These are phyloP conservation scores for Crypturellus tataupa DNA, from an alignment of 2,797 vertebrate species.

Conservation along the genomic window DNA sequence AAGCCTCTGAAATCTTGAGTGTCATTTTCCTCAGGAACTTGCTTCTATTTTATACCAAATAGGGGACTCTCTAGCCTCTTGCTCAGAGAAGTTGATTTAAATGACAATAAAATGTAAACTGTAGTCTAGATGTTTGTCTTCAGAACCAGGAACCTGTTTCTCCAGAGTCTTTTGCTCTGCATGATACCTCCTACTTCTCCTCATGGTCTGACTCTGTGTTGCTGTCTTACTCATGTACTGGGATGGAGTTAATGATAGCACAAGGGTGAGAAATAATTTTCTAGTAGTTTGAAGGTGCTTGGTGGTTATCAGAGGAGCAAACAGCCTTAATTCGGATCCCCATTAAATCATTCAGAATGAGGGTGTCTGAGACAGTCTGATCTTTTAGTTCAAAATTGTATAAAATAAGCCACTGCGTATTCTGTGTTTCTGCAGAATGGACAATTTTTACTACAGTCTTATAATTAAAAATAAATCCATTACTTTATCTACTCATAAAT, in stretches of 20 bases:
- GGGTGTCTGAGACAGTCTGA: background rate
- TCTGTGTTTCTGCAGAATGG: background rate
- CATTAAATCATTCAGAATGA: background rate
- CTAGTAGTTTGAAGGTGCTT: background rate
- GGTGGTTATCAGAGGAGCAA: background rate
- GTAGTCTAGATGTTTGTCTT: background rate
- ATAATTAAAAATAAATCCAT: conserved; percentile 20
- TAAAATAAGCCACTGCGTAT: conserved; percentile 14
- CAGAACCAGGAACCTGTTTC: background rate
- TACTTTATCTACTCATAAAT: background rate
- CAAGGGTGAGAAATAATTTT: background rate
- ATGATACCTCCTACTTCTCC: background rate
- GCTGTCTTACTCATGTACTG: background rate
- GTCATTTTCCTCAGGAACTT: background rate
- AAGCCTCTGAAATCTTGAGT: background rate
- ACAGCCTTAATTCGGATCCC: background rate
- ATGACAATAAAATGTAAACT: background rate
- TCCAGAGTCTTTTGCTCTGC: background rate
- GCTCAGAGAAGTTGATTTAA: background rate
- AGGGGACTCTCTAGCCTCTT: background rate
- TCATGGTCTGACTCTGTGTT: background rate
- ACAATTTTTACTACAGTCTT: background rate
- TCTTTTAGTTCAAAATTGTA: conserved; percentile 11
- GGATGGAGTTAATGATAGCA: background rate
- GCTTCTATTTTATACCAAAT: background rate